Conservation (phyloP, 1,140 invertebrate species). For the Charaxes varanes region DNA sequence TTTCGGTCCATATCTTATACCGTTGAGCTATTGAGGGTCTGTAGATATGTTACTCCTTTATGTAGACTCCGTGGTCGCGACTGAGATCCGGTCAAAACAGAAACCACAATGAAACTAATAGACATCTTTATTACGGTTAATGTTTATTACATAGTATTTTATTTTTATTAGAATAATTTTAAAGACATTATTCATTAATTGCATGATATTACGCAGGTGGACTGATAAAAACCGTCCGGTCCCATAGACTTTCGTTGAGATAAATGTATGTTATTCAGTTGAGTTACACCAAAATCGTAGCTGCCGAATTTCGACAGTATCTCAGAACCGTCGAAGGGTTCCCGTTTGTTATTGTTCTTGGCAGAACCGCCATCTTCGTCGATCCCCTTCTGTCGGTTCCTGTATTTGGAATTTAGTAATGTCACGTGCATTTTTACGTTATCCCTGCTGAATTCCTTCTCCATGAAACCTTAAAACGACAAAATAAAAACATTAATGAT, state of each 20-base stretch:
- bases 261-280: constrained; percentile 60
- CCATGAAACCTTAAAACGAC: constrained; percentile 48
- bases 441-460: constrained; percentile 39
- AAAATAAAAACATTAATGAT: too few species aligned
- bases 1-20: too few species aligned
- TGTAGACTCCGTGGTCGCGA: too few species aligned
- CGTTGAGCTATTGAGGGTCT: too few species aligned
- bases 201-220: constrained; percentile 52
- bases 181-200: too few species aligned
- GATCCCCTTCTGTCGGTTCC: constrained; percentile 22
- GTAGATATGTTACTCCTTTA: too few species aligned
- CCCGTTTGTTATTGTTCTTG: constrained; percentile 19
- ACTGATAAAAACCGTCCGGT: constrained; percentile 65
- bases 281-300: constrained; percentile 63
- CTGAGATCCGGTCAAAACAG: too few species aligned
- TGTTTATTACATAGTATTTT: too few species aligned
- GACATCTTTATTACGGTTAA: too few species aligned
- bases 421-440: constrained; percentile 66
- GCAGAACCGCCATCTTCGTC: constrained; percentile 8
- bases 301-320: constrained; percentile 65
- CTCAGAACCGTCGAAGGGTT: constrained; percentile 61
- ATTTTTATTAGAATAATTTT: too few species aligned
- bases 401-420: constrained; percentile 66
- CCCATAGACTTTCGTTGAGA: constrained; percentile 55
- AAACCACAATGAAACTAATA: too few species aligned